These are phyloP conservation scores for Mormyrus iriodes DNA, from an alignment of 2,113 vertebrate species.

Conservation along the genomic window DNA sequence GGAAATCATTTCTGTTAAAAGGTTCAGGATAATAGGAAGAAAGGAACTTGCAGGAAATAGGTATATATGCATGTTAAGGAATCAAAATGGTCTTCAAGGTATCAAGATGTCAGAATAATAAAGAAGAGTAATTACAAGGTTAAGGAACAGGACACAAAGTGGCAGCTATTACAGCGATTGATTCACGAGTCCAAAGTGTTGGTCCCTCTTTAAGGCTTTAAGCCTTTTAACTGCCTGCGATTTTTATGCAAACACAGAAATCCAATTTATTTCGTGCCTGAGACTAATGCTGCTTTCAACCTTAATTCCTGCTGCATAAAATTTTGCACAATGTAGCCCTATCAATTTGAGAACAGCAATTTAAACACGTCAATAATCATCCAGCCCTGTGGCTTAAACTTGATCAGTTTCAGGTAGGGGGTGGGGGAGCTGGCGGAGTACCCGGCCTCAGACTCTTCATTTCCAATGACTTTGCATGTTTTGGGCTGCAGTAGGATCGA, in stretches of 20 bases:
- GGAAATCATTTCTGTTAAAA: neutral
- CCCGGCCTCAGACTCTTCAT: neutral
- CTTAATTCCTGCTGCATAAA: neutral
- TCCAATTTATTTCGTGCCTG: conserved; percentile 1
- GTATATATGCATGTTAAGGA: neutral
- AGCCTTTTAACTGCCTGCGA: neutral
- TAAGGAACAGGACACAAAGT: neutral
- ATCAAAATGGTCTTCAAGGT: neutral
- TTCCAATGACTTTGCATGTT: conserved; percentile 9
- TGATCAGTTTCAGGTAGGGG: neutral
- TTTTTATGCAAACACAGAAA: conserved; percentile 6
- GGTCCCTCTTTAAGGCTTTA: neutral
- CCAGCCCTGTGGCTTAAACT: neutral
- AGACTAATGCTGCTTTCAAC: neutral
- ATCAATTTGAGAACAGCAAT: conserved; percentile 8
- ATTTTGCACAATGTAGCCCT: neutral
- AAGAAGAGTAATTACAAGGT: neutral
- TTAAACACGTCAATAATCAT: conserved; percentile 10
- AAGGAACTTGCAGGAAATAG: neutral
- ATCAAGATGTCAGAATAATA: neutral
- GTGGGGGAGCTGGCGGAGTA: neutral
- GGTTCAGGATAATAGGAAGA: neutral
- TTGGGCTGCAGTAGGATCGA: neutral
- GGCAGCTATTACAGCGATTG: neutral
- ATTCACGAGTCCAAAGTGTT: neutral